phyloP scores from a whole-genome alignment of 92 coral and sea anemone genomes.

The Porites cylindrica region DNA sequence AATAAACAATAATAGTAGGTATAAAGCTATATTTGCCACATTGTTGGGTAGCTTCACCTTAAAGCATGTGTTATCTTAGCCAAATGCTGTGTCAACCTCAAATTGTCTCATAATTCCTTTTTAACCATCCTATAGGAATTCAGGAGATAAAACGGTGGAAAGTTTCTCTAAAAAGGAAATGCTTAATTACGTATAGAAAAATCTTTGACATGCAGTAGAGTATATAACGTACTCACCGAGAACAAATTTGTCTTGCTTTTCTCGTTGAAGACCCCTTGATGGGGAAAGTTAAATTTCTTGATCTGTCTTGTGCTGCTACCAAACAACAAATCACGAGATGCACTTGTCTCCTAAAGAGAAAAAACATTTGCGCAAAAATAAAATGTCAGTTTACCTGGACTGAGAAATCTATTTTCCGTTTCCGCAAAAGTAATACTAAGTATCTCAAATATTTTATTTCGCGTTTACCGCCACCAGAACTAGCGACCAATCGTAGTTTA shows the following conservation, averaged over 20 bases:
- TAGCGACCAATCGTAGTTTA: not conserved
- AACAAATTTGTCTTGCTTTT: constrained; percentile 97
- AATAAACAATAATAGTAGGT: not conserved
- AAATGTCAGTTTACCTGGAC: not conserved
- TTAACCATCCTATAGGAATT: too few species aligned
- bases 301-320: constrained; percentile 84
- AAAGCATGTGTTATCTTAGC: too few species aligned
- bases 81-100: too few species aligned
- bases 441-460: too few species aligned
- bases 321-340: constrained; percentile 90
- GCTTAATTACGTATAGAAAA: too few species aligned
- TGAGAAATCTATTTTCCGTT: too few species aligned
- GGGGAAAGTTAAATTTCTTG: constrained; percentile 77
- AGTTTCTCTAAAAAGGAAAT: too few species aligned
- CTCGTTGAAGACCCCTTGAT: constrained; percentile 89
- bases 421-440: too few species aligned
- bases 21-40: not conserved
- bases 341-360: constrained; percentile 73
- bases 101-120: too few species aligned
- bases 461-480: too few species aligned
- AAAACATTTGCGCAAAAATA: not conserved
- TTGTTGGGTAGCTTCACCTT: too few species aligned
- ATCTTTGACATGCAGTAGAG: not conserved
- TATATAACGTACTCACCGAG: constrained; percentile 70
- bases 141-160: too few species aligned